Conservation (phyloP, 2,888 invertebrate genomes). For the Dolichopus griseipennis region DNA sequence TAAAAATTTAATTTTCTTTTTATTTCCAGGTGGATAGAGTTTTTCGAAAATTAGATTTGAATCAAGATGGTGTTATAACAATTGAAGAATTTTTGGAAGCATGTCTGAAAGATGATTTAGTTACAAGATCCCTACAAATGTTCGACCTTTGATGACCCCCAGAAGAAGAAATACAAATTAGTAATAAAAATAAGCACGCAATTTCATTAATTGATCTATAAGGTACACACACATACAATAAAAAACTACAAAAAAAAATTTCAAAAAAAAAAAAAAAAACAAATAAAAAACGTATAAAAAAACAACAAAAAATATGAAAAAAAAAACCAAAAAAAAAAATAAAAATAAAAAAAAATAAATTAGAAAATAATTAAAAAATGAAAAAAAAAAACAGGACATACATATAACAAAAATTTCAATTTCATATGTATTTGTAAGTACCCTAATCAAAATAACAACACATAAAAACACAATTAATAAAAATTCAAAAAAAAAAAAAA, state of each 20-base stretch:
- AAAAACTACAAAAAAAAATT: conserved; percentile 13
- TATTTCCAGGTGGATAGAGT: conserved; percentile 45
- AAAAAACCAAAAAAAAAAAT: conserved; percentile 17
- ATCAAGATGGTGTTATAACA: conserved; percentile 31
- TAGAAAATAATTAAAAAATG: too few species aligned
- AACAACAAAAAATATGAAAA: conserved; percentile 19
- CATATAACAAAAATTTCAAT: too few species aligned
- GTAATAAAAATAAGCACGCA: conserved; percentile 34
- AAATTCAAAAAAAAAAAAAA: too few species aligned
- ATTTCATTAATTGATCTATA: conserved; percentile 41
- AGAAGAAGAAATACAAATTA: conserved; percentile 32
- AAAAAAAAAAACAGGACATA: conserved; percentile 7
- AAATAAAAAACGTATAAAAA: too few species aligned
- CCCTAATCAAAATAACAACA: too few species aligned
- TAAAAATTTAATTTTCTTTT: too few species aligned
- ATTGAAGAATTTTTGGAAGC: conserved; percentile 30
- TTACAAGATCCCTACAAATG: conserved; percentile 80
- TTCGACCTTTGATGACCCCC: conserved; percentile 79
- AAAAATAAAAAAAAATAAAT: conserved; percentile 16
- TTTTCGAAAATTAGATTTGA: conserved; percentile 54
- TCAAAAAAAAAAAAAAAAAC: conserved; percentile 11
- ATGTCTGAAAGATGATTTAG: conserved; percentile 85
- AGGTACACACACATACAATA: conserved; percentile 18
- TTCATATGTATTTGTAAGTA: too few species aligned
- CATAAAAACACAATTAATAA: too few species aligned